Evolutionary conservation across 1,140 invertebrate genomes (phyloP), one percentile per base, ranked within the genome.

Genomic region (Coelopa frigida): DNA sequence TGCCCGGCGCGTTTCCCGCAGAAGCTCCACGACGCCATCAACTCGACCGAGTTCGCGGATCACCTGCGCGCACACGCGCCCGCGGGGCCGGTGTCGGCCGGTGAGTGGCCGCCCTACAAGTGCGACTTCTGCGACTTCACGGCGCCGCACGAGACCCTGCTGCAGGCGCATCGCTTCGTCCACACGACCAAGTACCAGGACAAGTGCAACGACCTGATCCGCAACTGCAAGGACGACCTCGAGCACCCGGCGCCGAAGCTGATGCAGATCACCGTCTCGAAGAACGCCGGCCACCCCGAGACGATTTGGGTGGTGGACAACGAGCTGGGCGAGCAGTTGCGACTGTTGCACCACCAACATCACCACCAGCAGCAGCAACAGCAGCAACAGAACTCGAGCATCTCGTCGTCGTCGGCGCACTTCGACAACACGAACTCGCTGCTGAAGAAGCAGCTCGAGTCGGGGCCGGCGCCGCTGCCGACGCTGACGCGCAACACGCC

Each of bases 151-250:
- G 77, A 79, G 48, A 73, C 75, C 2, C 78, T 89, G 58, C 68
- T 92, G 8, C 59, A 76, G n/a, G 75, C 80, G 4, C 89, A 93
- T 68, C 71, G 76, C 3, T 79, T 80, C 54, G 86, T 91, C 0
- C 90, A 94, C 62, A 80, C 83, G 4, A 74, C 79, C 5, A 85
- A 89, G 54, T 93, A 93, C 67, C 81, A 89, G 68, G 79, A 85
- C 33, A 79, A 84, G 56, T 88, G 85, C 3, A 81, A 80, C 58
- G 75, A 79, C 50, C 68, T 91, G 21, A 74, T 84, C 43, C 74
- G 76, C n/a, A 70, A 81, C 20, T 82, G 87, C 50, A 73, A 73
- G 12, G 74, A 76, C 31, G 80, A 83, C 49, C 61, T 76, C 2
- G 68, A 77, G 24, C 75, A 82, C 59, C 77, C 76, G 27, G 77